Percentiles rank a stretch among this genome's conserved stretches.
Evolutionary conservation across 2,888 invertebrate species (phyloP).

Genomic region (Lypha dubia): DNA sequence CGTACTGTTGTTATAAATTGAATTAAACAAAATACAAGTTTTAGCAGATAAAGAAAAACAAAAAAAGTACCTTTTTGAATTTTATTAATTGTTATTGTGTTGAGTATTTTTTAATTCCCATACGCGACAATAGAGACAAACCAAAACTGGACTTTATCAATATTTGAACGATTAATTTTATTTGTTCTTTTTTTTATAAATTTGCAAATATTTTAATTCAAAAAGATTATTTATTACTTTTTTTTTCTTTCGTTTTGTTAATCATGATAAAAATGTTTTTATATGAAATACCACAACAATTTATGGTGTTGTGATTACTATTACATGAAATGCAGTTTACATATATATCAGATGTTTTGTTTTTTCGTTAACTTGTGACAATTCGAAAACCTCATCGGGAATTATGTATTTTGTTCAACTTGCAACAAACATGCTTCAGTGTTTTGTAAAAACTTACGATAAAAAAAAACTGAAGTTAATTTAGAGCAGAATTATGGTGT

Average conservation of each 20-base stretch:
- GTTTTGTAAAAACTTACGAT: no score
- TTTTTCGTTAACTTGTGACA: neutral
- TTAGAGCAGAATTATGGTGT: no score
- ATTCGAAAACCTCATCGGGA: no score
- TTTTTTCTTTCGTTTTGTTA: no score
- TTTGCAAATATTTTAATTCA: neutral
- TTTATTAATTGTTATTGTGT: constrained; percentile 6
- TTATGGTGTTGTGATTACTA: constrained; percentile 4
- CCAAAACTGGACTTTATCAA: neutral
- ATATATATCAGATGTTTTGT: neutral
- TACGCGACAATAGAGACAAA: neutral
- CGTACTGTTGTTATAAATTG: constrained; percentile 7
- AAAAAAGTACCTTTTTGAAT: constrained; percentile 25
- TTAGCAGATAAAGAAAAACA: constrained; percentile 26
- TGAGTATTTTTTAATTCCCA: neutral
- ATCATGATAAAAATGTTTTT: constrained; percentile 1
- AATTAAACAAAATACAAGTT: constrained; percentile 3
- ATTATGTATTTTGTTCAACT: no score
- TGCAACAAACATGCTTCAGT: no score
- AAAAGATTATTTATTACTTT: neutral
- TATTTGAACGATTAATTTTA: neutral
- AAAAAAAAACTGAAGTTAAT: no score
- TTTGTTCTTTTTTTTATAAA: neutral
- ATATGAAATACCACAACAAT: neutral
- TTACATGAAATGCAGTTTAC: constrained; percentile 6